These are phyloP conservation scores for Chydorus sphaericus DNA, from an alignment of 2,888 invertebrate species.

Conservation along the genomic window DNA sequence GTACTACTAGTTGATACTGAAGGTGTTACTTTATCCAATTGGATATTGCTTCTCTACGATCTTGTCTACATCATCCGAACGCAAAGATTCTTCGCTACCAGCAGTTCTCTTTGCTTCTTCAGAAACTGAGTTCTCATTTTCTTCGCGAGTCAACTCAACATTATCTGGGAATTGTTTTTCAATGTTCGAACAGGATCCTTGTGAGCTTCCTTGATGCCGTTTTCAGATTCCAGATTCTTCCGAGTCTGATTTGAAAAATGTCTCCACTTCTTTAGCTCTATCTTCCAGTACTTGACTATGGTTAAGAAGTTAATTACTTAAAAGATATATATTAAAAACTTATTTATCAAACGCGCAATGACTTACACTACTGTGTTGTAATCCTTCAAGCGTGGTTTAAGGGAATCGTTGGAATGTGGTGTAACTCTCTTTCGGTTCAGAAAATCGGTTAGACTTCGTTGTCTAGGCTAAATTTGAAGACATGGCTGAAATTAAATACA, in stretches of 20 bases:
- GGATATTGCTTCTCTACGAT: too few relatives aligned
- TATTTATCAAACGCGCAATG: neutral
- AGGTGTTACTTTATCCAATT: too few relatives aligned
- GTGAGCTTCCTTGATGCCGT: neutral
- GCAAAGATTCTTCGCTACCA: too few relatives aligned
- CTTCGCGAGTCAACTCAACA: neutral
- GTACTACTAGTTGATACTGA: too few relatives aligned
- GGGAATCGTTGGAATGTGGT: conserved; percentile 22
- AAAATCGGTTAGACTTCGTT: conserved; percentile 7
- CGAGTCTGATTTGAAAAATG: conserved; percentile 55
- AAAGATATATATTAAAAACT: neutral
- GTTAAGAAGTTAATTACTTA: conserved; percentile 21
- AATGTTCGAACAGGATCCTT: neutral
- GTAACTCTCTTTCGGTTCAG: conserved; percentile 25
- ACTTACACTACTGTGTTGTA: conserved; percentile 49
- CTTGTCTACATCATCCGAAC: too few relatives aligned
- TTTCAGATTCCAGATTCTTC: conserved; percentile 34
- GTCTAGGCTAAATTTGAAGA: neutral
- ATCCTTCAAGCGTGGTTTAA: conserved; percentile 33
- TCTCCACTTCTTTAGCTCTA: conserved; percentile 54
- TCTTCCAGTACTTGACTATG: conserved; percentile 50
- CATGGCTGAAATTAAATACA: conserved; percentile 32
- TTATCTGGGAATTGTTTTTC: neutral
- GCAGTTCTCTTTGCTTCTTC: too few relatives aligned
- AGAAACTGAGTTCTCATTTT: neutral